Evolutionary conservation across 1,140 invertebrate species (phyloP), one percentile per base, ranked within the genome.

Genomic region (Chlorops oryzae): DNA sequence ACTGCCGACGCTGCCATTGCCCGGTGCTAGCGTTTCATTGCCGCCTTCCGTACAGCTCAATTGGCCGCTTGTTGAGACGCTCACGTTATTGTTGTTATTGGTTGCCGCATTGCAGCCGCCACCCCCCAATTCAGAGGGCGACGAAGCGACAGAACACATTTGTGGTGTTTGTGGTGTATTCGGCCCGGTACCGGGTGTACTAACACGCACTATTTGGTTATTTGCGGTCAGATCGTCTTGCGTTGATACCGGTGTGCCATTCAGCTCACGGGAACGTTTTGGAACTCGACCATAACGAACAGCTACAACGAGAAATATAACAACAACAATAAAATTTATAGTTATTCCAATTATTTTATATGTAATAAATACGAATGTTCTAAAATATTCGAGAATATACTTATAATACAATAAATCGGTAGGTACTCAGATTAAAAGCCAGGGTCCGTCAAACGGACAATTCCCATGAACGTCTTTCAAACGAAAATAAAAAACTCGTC

Each of bases 221-320:
- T 54, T 59, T 34, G 48, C 62, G 52, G 70, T 71, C 57, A 58
- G 47, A 54, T 73, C 73, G 45, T 72, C 72, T n/a, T n/a, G n/a
- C 9, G 52, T 46, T 20, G 47, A 46, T 28, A 47, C 45, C 13
- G 49, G 47, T 47, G 54, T 55, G 25, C 70, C 81, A 56, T 84
- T 81, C 48, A 84, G 79, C 72, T 94, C 92, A 56, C 92, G 80
- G 17, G 90, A 88, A 59, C 92, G 80, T 74, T 96, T 97, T 39
- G 94, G 94, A 50, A 96, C 92, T 48, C 94, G 81, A 40, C 94
- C 94, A 78, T 96, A 97, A 62, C 93, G 79, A 39, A 97, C 94
- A 67, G 94, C 94, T 96, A 77, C 27, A 58, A 55, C 49, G 32
- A 55, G 13, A 35, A 7, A 24, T 4, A 24, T n/a, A 37, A 25